Percentiles rank a stretch among this genome's conserved stretches.
phyloP scores from a whole-genome alignment of 2,888 invertebrate genomes.

The Dasypogon diadema region DNA sequence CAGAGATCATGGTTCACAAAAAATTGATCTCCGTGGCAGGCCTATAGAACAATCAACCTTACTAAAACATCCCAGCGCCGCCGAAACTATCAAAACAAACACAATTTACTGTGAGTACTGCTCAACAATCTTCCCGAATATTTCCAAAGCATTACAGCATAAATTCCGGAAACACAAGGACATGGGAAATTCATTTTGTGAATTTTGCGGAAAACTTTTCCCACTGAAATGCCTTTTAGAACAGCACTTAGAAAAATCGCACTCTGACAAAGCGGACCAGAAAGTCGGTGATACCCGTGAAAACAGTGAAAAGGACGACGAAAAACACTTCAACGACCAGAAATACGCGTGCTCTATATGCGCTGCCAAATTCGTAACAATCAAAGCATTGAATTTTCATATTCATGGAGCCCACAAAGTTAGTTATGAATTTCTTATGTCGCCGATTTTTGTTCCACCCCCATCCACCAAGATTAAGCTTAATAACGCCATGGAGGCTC shows the following conservation, averaged over 20 bases:
- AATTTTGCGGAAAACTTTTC: conserved; percentile 78
- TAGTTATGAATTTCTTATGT: conserved; percentile 63
- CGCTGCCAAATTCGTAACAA: conserved; percentile 50
- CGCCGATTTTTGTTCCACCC: conserved; percentile 69
- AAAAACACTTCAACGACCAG: neutral
- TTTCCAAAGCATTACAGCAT: conserved; percentile 76
- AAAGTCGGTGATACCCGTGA: neutral
- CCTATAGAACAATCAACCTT: conserved; percentile 62
- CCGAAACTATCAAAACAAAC: conserved; percentile 61
- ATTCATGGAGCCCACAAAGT: conserved; percentile 55
- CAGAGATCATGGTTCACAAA: conserved; percentile 76
- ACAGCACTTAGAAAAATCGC: conserved; percentile 48
- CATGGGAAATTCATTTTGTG: conserved; percentile 75
- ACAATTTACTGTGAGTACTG: conserved; percentile 74
- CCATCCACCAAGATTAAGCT: conserved; percentile 71
- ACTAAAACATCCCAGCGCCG: conserved; percentile 59
- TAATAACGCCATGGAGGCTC: conserved; percentile 69
- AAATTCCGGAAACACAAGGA: conserved; percentile 76
- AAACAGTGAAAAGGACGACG: neutral
- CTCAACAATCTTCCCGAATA: conserved; percentile 71
- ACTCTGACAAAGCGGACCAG: conserved; percentile 56
- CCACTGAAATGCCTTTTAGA: conserved; percentile 71
- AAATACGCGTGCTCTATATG: conserved; percentile 27
- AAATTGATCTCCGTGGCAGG: conserved; percentile 70
- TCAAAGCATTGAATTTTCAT: conserved; percentile 52